Conservation (phyloP, 2,888 invertebrate genomes). For the Seira ritae region DNA sequence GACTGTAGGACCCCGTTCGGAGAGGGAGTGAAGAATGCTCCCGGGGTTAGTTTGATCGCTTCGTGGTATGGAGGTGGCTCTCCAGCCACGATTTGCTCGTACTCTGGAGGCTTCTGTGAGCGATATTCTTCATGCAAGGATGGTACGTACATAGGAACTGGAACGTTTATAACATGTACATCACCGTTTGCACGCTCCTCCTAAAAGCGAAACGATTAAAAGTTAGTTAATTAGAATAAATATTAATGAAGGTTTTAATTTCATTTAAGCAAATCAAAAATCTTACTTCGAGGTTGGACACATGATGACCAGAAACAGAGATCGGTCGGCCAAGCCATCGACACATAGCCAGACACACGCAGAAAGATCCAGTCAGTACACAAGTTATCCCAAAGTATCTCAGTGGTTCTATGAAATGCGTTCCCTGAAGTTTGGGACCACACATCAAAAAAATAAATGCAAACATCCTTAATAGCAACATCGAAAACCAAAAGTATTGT, state of each 20-base stretch:
- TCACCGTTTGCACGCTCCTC: slow-evolving; percentile 67
- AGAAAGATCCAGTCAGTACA: slow-evolving; percentile 84
- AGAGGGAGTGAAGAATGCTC: slow-evolving; percentile 53
- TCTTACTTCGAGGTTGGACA: slow-evolving; percentile 56
- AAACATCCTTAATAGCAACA: too few relatives aligned
- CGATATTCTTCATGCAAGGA: slow-evolving; percentile 67
- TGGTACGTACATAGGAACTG: slow-evolving; percentile 72
- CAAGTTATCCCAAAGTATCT: slow-evolving; percentile 85
- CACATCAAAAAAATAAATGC: slow-evolving; percentile 6
- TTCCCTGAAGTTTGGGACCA: too few relatives aligned
- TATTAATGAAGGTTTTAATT: background rate
- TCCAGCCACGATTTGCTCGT: slow-evolving; percentile 83
- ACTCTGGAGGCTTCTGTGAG: slow-evolving; percentile 82
- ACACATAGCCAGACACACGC: slow-evolving; percentile 85
- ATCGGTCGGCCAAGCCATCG: slow-evolving; percentile 80
- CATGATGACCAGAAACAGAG: slow-evolving; percentile 68
- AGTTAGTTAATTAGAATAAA: background rate
- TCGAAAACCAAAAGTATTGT: too few relatives aligned
- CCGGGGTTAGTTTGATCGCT: slow-evolving; percentile 83
- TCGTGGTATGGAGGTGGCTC: slow-evolving; percentile 83
- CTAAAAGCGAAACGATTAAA: slow-evolving; percentile 42
- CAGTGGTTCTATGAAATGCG: slow-evolving; percentile 81
- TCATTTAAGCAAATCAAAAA: background rate
- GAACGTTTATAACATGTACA: slow-evolving; percentile 72
- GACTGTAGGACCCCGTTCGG: background rate